These are phyloP conservation scores for Cephus spinipes DNA, from an alignment of 2,888 invertebrate genomes.

Conservation along the genomic window DNA sequence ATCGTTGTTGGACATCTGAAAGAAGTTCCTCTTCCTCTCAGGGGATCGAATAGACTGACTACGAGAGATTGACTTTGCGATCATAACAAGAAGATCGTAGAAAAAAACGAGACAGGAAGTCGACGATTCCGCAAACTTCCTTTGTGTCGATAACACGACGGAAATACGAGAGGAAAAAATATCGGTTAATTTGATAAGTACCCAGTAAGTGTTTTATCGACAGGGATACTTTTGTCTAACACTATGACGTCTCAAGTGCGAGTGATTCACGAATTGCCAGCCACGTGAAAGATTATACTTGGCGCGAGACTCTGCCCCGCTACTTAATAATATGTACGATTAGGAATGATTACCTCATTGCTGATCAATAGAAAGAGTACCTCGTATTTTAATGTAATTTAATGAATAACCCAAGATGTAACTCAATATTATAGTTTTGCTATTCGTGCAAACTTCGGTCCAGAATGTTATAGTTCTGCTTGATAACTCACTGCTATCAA, in stretches of 20 bases:
- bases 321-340: background rate
- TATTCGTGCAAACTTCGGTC: background rate
- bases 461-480: background rate
- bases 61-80: background rate
- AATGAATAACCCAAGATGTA: background rate
- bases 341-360: background rate
- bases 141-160: background rate
- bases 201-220: background rate
- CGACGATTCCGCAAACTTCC: background rate
- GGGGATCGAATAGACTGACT: background rate
- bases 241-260: background rate
- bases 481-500: background rate
- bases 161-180: background rate
- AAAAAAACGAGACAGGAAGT: background rate
- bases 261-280: background rate
- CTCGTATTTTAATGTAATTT: background rate
- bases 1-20: constrained; percentile 4
- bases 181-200: background rate
- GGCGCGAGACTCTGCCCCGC: background rate
- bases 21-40: background rate
- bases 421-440: background rate
- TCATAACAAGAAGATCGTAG: background rate
- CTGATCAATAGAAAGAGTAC: background rate
- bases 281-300: background rate
- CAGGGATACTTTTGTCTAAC: background rate